phyloP scores from a whole-genome alignment of 2,888 invertebrate species.

The Acronicta alni region DNA sequence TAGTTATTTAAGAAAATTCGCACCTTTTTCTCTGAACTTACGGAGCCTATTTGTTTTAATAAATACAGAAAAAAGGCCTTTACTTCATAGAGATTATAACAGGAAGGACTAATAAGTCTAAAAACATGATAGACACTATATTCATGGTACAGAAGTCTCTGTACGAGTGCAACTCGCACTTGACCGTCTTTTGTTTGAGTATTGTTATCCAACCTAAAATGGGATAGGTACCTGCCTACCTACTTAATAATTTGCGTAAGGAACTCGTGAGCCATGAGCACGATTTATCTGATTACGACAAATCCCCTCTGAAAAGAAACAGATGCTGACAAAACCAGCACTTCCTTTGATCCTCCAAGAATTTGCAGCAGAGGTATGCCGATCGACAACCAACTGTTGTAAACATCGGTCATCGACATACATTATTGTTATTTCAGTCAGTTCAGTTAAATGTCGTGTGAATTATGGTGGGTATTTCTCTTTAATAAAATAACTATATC shows the following conservation, averaged over 20 bases:
- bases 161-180: no score
- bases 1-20: no score
- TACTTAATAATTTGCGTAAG: slow-evolving; percentile 66
- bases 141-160: no score
- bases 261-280: slow-evolving; percentile 73
- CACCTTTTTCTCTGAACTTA: no score
- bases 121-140: no score
- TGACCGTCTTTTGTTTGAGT: no score
- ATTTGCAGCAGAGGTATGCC: slow-evolving; percentile 67
- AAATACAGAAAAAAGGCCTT: no score
- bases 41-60: no score
- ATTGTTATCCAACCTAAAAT: slow-evolving; percentile 17
- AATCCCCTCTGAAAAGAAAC: slow-evolving; percentile 76
- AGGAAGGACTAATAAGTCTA: no score
- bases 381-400: slow-evolving; percentile 65
- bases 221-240: background rate
- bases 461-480: slow-evolving; percentile 50
- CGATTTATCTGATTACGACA: slow-evolving; percentile 80
- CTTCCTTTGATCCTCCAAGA: slow-evolving; percentile 80
- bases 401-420: slow-evolving; percentile 72
- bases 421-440: slow-evolving; percentile 69
- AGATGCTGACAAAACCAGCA: slow-evolving; percentile 70
- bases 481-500: no score
- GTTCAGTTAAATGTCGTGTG: slow-evolving; percentile 52
- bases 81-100: no score